Base-by-base conservation (phyloP, 2,797 vertebrate genomes). In the Momotus momota region DNA sequence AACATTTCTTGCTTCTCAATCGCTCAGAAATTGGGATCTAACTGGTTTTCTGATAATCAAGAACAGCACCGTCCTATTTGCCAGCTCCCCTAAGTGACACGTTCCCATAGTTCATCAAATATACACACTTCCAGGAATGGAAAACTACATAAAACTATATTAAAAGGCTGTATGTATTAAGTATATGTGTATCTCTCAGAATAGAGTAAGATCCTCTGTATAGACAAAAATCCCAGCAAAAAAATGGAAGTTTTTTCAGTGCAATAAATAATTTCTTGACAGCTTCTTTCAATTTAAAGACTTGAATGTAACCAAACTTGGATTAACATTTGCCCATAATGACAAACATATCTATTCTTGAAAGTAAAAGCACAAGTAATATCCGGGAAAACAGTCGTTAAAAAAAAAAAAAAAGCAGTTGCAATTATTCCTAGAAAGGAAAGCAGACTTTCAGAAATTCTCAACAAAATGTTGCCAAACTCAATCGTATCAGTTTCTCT, bases 361-460 rank as follows among this genome's bases (percentile, higher is more conserved):
- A 46, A 64, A 54, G 21, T 17, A 35, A 80, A 71, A 79, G 26
- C 18, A 33, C 12, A 69, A 86, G 22, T 6, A 71, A 31, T 43
- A 91, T 40, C 60, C 12, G 55, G 40, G 14, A 81, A 91, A 78
- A 41, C 8, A n/a, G 3, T 16, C 10, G 41, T 33, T 3, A 6
- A 22, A 26, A 38, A 62, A 26, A 80, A 33, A 81, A 62, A 38
- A 40, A 51, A 51, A 86, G 27, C 6, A 21, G 8, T 22, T 61
- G 3, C 43, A 67, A 35, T 75, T 85, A 43, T 62, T 93, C 74
- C 70, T 74, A 86, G 88, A 95, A 71, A 93, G 57, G 13, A 84
- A 81, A 80, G 6, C 27, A 91, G 54, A 65, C 46, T 60, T 90
- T 41, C 31, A 75, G 35, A 54, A 86, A 78, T 38, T 93, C 67